Evolutionary conservation across 2,888 invertebrate species (phyloP).

Genomic region (Epistrophe eligans): DNA sequence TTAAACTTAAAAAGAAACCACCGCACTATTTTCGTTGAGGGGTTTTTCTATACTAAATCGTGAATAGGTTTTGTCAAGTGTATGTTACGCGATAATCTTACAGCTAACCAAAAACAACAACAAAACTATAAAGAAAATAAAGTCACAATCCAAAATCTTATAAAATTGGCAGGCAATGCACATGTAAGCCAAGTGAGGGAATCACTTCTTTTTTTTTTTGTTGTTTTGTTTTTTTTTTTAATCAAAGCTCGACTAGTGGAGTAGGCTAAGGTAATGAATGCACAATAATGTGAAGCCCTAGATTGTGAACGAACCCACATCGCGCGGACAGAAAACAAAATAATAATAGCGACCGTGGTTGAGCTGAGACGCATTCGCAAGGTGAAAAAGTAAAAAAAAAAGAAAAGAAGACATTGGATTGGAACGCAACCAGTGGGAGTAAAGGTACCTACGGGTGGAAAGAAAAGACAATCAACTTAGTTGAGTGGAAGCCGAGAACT

Average conservation of each 20-base stretch:
- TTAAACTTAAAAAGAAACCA: slow-evolving; percentile 51
- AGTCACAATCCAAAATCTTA: slow-evolving; percentile 49
- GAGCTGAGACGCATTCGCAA: slow-evolving; percentile 40
- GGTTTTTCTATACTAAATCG: slow-evolving; percentile 68
- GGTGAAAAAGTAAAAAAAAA: slow-evolving; percentile 23
- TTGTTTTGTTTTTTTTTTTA: slow-evolving; percentile 1
- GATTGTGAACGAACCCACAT: slow-evolving; percentile 55
- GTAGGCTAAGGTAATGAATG: slow-evolving; percentile 74
- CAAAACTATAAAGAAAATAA: slow-evolving; percentile 33
- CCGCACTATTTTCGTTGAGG: slow-evolving; percentile 68
- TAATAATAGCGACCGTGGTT: slow-evolving; percentile 15
- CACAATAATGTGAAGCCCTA: slow-evolving; percentile 73
- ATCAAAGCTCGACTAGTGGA: slow-evolving; percentile 57
- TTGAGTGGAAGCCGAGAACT: slow-evolving; percentile 31
- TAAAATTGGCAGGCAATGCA: slow-evolving; percentile 64
- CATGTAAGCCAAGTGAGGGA: slow-evolving; percentile 58
- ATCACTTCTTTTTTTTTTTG: slow-evolving; percentile 48
- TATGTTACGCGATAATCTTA: slow-evolving; percentile 50
- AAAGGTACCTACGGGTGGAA: slow-evolving; percentile 5
- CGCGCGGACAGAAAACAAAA: slow-evolving; percentile 49
- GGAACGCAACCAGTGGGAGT: slow-evolving; percentile 63
- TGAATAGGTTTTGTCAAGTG: slow-evolving; percentile 57
- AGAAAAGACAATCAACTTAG: slow-evolving; percentile 36
- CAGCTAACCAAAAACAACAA: background rate
- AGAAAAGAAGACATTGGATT: slow-evolving; percentile 25